Conservation (phyloP, 1,140 invertebrate species). For the Lutraria rhynchaena region DNA sequence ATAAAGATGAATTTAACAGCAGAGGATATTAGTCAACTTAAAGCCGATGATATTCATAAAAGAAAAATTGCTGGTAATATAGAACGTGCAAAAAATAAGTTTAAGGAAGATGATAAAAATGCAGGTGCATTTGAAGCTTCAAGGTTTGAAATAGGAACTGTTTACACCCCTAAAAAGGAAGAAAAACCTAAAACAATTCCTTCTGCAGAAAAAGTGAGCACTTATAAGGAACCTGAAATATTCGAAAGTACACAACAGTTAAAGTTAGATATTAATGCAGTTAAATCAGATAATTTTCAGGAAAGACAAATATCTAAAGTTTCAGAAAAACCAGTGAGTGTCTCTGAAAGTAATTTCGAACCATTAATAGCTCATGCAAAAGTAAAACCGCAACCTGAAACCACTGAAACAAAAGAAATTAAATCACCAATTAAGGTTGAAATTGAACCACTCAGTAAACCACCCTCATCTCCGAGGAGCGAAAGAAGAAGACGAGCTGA, state of each 20-base stretch:
- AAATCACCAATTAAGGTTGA: not conserved
- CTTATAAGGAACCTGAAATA: not conserved
- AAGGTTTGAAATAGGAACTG: slow-evolving; percentile 56
- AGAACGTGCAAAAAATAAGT: slow-evolving; percentile 46
- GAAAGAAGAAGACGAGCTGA: slow-evolving; percentile 48
- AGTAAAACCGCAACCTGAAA: not conserved
- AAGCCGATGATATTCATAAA: slow-evolving; percentile 38
- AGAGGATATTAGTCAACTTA: slow-evolving; percentile 11
- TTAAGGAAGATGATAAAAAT: slow-evolving; percentile 39
- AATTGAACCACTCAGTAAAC: slow-evolving; percentile 17
- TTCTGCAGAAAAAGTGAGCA: not conserved
- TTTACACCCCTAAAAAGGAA: slow-evolving; percentile 39
- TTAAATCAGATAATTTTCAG: not conserved
- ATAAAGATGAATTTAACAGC: slow-evolving; percentile 1
- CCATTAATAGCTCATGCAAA: not conserved
- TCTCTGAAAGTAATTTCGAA: not conserved
- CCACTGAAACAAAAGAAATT: slow-evolving; percentile 1
- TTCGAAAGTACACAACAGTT: slow-evolving; percentile 1
- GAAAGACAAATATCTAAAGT: not conserved
- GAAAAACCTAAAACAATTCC: not conserved
- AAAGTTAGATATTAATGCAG: not conserved
- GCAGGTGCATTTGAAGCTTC: slow-evolving; percentile 24
- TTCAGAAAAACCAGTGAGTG: not conserved
- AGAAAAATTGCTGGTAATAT: slow-evolving; percentile 43
- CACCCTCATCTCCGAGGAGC: slow-evolving; percentile 46